phyloP scores from a whole-genome alignment of 2,888 invertebrate genomes.

The Limnephilus lunatus region DNA sequence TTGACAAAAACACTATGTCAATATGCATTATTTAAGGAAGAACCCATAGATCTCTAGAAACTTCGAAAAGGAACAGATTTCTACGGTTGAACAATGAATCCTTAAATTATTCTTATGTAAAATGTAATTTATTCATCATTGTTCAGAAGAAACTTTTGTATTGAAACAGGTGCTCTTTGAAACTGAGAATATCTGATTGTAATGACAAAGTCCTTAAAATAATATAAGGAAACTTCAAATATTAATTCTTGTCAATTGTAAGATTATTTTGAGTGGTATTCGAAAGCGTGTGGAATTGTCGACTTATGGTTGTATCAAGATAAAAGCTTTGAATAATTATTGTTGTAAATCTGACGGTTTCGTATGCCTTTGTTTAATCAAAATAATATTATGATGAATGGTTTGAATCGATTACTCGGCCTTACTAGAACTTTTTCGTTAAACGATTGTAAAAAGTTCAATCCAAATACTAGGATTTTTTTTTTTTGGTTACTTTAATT shows the following conservation, averaged over 20 bases:
- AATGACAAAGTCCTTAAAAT: slow-evolving; percentile 22
- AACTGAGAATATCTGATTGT: background rate
- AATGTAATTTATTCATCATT: slow-evolving; percentile 7
- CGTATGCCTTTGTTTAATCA: background rate
- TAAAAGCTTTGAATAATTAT: background rate
- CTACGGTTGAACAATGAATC: background rate
- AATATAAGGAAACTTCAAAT: background rate
- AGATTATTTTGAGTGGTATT: background rate
- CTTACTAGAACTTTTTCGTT: too few relatives aligned
- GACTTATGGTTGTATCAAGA: background rate
- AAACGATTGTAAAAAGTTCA: too few relatives aligned
- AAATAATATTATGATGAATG: background rate
- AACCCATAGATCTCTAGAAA: background rate
- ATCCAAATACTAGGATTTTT: too few relatives aligned
- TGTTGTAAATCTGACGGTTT: background rate
- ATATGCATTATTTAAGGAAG: too few relatives aligned
- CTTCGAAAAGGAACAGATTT: background rate
- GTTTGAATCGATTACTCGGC: background rate
- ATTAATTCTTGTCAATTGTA: background rate
- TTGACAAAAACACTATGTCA: background rate
- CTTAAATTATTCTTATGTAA: background rate
- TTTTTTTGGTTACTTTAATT: too few relatives aligned
- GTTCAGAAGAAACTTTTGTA: background rate
- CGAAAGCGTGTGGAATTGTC: background rate
- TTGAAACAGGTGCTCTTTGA: slow-evolving; percentile 16